Percentiles rank a stretch among this genome's conserved stretches.
Conservation (phyloP, 2,113 vertebrate species). For the Ptilonorhynchus violaceus region DNA sequence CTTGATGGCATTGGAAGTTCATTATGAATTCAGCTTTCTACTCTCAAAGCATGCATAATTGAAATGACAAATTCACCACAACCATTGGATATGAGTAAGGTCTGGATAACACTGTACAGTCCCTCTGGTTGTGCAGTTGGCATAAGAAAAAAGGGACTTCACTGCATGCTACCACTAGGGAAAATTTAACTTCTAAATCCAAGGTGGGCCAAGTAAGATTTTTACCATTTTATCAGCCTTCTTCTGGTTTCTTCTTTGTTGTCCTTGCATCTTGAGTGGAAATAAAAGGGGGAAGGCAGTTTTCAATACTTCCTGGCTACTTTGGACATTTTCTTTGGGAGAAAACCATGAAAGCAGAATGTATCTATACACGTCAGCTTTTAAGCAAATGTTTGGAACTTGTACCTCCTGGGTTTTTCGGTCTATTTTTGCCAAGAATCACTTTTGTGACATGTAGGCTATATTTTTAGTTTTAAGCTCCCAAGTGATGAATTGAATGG, state of each 20-base stretch:
- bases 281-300: not conserved
- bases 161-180: not conserved
- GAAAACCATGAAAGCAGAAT: not conserved
- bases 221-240: not conserved
- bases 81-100: not conserved
- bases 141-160: not conserved
- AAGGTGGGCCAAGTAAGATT: not conserved
- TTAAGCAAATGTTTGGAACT: not conserved
- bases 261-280: not conserved
- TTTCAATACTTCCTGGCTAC: not conserved
- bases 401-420: not conserved
- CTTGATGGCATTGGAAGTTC: constrained; percentile 13
- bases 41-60: constrained; percentile 31
- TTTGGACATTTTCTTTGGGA: not conserved
- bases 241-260: not conserved
- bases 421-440: not conserved
- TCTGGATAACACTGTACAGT: not conserved
- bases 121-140: not conserved
- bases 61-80: not conserved
- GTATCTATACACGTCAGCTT: not conserved
- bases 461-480: not conserved
- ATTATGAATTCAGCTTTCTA: constrained; percentile 36
- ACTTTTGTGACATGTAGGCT: not conserved
- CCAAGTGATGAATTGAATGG: not conserved
- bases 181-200: not conserved